Conservation (phyloP, 2,888 invertebrate genomes). For the Metellina segmentata region DNA sequence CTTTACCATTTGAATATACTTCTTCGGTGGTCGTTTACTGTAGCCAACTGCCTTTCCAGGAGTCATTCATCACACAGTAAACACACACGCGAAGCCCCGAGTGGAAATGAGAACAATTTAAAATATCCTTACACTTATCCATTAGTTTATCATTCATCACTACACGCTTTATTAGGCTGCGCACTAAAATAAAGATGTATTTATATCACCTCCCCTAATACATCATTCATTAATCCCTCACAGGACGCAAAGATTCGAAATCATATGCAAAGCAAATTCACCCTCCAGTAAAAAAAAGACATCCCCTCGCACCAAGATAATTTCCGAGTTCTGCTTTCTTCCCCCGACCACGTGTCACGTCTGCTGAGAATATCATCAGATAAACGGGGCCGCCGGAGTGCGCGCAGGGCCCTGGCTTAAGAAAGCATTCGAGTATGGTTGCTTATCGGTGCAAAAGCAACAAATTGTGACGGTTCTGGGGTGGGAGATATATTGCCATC, state of each 20-base stretch:
- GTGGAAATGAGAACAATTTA: neutral
- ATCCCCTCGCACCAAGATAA: neutral
- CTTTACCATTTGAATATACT: no score
- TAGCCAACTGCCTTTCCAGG: no score
- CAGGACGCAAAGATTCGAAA: neutral
- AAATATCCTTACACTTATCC: neutral
- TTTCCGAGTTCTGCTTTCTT: neutral
- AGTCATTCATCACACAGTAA: no score
- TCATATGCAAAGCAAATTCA: neutral
- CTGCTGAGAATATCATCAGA: constrained; percentile 37
- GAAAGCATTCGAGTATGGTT: constrained; percentile 45
- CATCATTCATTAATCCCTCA: constrained; percentile 33
- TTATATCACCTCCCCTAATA: neutral
- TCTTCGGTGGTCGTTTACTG: no score
- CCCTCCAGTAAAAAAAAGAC: neutral
- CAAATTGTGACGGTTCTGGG: constrained; percentile 64
- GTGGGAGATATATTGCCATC: constrained; percentile 60
- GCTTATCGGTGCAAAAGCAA: constrained; percentile 72
- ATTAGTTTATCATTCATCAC: neutral
- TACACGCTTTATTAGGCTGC: neutral
- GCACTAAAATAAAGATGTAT: neutral
- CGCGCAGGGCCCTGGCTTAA: constrained; percentile 28
- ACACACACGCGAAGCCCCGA: no score
- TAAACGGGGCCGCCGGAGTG: constrained; percentile 44
- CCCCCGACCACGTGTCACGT: neutral